Evolutionary conservation across 53 echinoderm and acorn worm genomes (phyloP), one percentile per base, ranked within the genome.

Genomic region (Luidia sarsii): DNA sequence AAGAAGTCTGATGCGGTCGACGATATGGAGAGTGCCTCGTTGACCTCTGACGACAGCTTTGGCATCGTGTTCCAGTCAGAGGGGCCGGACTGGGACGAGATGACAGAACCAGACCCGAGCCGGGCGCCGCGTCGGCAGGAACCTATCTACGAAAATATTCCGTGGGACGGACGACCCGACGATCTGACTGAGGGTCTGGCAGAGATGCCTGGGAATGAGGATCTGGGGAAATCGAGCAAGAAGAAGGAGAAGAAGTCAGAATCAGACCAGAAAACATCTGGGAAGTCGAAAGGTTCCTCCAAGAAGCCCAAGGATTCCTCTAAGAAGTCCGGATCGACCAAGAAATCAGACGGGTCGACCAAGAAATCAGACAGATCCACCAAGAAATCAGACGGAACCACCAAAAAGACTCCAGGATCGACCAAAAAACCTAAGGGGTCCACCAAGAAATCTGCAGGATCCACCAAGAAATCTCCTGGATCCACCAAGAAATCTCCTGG

Each of bases 181-280:
- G 51, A 31, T 31, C 24, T 20, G 8, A 10, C 10, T 3, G 50
- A 15, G 6, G 51, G 39, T 31, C 24, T 20, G 8, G 19, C 33
- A n/a, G 8, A 35, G 31, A 3, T 30, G 28, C 53, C 21, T n/a
- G n/a, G n/a, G n/a, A n/a, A n/a, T n/a, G n/a, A n/a, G n/a, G n/a
- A n/a, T n/a, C n/a, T 35, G 21, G 70, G 50, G 7, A 35, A 65
- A 18, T 56, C 50, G 31, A 87, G 57, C 18, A 23, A 43, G 63
- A 60, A 39, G 33, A 3, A 33, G 14, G 9, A 39, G 36, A 64
- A 48, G 16, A 23, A 70, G 4, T 70, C 51, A 30, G 18, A 68
- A 24, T 39, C 80, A 62, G 81, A 80, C 8, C 53, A 70, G 50
- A 77, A 88, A 75, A 32, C 73, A 61, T 65, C 88, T 1, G 20